phyloP scores from a whole-genome alignment of 2,797 vertebrate species.

The Dendrocincla tyrannina region DNA sequence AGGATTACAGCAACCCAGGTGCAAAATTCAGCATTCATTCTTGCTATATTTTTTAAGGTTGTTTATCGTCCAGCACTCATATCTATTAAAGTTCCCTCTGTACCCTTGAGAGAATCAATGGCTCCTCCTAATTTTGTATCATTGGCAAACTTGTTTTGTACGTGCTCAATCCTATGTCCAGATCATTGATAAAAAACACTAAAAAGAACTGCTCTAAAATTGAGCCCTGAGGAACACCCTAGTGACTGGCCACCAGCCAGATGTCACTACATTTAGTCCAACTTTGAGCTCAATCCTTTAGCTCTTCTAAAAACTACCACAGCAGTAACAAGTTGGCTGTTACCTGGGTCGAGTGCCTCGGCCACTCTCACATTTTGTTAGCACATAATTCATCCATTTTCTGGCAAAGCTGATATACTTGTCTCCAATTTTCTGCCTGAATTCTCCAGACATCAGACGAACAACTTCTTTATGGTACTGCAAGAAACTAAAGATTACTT shows the following conservation, averaged over 20 bases:
- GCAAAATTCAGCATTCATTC: background rate
- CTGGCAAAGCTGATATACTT: conserved; percentile 95
- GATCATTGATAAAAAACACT: background rate
- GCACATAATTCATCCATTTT: conserved; percentile 99
- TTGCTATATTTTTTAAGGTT: background rate
- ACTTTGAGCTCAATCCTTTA: background rate
- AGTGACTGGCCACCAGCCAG: background rate
- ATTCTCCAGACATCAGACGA: conserved; percentile 97
- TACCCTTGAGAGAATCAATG: background rate
- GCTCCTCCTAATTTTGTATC: background rate
- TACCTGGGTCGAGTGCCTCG: conserved; percentile 96
- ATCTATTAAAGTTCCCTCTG: background rate
- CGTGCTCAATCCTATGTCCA: background rate
- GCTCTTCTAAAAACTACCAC: background rate
- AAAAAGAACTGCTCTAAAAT: background rate
- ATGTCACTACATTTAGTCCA: background rate
- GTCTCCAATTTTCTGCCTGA: conserved; percentile 95
- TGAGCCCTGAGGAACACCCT: background rate
- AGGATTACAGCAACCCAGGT: background rate
- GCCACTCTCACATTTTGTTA: conserved; percentile 99
- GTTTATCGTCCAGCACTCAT: background rate
- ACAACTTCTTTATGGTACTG: conserved; percentile 99
- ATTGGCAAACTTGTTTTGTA: background rate
- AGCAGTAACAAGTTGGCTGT: background rate
- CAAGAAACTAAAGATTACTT: conserved; percentile 55